Evolutionary conservation across 2,113 vertebrate genomes (phyloP), one percentile per base, ranked within the genome.

Genomic region (Microtus montanus): DNA sequence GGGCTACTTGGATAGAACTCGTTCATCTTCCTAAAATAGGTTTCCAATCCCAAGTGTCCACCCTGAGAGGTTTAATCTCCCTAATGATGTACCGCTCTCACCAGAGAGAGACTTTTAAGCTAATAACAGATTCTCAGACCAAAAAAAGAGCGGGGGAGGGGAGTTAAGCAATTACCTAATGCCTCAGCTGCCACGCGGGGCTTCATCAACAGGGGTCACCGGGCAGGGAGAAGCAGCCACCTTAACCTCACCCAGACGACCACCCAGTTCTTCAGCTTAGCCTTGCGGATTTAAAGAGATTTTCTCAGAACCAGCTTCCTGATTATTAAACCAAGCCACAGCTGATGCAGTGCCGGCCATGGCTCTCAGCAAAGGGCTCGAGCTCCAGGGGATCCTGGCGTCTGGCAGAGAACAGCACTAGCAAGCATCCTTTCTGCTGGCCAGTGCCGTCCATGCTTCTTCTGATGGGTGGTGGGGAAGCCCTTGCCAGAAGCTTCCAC

Each of bases 1-100:
- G 28, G 87, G 68, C 44, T 33, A 44, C 49, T 70, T 10, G 68
- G n/a, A 63, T 19, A 2, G 38, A 78, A 30, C 41, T 47, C 26
- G 4, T 93, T 80, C 66, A 84, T 95, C 87, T 86, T 89, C 22
- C 17, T 83, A 75, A 61, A 92, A 38, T 14, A 73, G 77, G 44
- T 35, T 92, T 91, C 49, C 64, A 77, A 68, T 44, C 82, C 71
- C n/a, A 64, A 47, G 64, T 14, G 79, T 44, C 92, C 92, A 93
- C 63, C 47, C 35, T 89, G 33, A 24, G 91, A 35, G 19, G 41
- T 64, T 93, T 82, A 80, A 78, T 87, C 14, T 64, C 47, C 74
- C 11, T 64, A 28, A 33, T 82, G 82, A 35, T 61, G 6, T 49
- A 33, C 63, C 64, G 47, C 30, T 94, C 58, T 71, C 17, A 22